These are phyloP conservation scores for Pheosia tremula DNA, from an alignment of 2,888 invertebrate genomes.

Conservation along the genomic window DNA sequence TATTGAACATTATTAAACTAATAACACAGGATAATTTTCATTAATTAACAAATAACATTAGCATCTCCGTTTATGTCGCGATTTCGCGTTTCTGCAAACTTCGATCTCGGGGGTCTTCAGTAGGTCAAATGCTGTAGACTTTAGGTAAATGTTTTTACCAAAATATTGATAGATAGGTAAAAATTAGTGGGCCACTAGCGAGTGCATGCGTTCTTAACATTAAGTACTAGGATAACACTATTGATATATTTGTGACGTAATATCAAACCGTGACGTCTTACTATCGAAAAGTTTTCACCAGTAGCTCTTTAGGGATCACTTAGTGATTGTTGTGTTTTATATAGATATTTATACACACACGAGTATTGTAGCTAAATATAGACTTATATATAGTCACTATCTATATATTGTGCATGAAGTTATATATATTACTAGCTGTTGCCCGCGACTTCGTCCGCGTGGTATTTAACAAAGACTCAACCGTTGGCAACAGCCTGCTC, in stretches of 20 bases:
- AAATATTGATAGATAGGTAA: conserved; percentile 32
- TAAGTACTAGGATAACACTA: background rate
- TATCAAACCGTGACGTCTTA: background rate
- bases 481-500: no score
- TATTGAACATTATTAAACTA: no score
- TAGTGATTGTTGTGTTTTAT: conserved; percentile 47
- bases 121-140: no score
- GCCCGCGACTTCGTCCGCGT: no score
- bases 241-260: background rate
- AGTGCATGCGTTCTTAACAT: conserved; percentile 35
- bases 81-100: no score
- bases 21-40: no score
- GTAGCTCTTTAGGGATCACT: conserved; percentile 57
- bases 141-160: conserved; percentile 13
- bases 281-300: background rate
- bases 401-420: conserved; percentile 41
- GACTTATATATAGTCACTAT: conserved; percentile 52
- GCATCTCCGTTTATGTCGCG: no score
- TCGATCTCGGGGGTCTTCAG: no score
- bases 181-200: conserved; percentile 33
- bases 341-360: conserved; percentile 50
- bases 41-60: no score
- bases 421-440: no score
- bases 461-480: no score
- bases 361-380: conserved; percentile 46